phyloP scores from a whole-genome alignment of 1,140 invertebrate species.

The Oryctes rhinoceros region DNA sequence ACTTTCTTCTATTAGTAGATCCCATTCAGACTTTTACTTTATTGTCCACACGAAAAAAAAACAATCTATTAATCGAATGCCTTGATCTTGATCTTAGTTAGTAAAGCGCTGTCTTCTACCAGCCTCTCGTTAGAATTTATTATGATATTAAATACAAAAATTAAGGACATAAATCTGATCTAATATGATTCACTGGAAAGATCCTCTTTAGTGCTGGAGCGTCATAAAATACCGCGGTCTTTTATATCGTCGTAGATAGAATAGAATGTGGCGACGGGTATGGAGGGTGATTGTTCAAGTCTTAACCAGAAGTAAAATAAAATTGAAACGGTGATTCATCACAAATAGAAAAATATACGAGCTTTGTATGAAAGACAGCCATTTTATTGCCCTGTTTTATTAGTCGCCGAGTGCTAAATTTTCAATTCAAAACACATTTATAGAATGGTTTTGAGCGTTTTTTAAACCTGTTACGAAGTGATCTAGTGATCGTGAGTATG shows the following conservation, averaged over 20 bases:
- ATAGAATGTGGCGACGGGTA: neutral
- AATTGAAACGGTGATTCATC: neutral
- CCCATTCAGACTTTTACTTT: neutral
- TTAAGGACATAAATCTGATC: slow-evolving; percentile 24
- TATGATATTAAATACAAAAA: slow-evolving; percentile 38
- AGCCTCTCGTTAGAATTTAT: slow-evolving; percentile 5
- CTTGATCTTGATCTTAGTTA: slow-evolving; percentile 2
- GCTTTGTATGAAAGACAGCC: no score
- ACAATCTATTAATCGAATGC: slow-evolving; percentile 2
- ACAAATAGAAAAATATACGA: no score
- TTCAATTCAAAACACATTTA: no score
- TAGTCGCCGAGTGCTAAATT: no score
- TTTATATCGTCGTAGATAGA: slow-evolving; percentile 11
- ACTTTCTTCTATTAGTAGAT: neutral
- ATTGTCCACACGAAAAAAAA: neutral
- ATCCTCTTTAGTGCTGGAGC: slow-evolving; percentile 6
- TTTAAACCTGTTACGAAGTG: no score
- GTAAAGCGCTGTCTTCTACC: neutral
- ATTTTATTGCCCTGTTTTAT: no score
- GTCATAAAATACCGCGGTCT: slow-evolving; percentile 9
- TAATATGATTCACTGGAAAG: slow-evolving; percentile 25
- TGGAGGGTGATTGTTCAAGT: neutral
- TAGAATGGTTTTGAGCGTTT: no score
- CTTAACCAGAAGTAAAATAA: neutral
- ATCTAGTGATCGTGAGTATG: no score